Percentiles rank a stretch among this genome's conserved stretches.
Conservation (phyloP, 2,113 vertebrate genomes). For the Merops nubicus region DNA sequence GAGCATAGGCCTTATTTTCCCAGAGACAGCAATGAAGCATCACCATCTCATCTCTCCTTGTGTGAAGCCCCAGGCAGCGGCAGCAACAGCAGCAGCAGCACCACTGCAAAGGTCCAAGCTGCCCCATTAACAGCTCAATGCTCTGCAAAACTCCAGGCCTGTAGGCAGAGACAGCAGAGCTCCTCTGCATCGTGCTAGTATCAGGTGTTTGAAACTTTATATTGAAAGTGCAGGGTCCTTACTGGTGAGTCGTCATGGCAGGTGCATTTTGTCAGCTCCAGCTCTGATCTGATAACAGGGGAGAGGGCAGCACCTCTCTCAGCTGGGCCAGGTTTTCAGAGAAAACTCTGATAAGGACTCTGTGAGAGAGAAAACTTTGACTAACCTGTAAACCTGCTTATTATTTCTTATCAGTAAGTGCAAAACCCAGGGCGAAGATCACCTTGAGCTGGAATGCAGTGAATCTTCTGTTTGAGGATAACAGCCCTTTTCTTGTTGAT, state of each 20-base stretch:
- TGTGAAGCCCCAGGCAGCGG: not conserved
- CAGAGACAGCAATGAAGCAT: not conserved
- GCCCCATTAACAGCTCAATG: not conserved
- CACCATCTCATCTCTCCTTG: not conserved
- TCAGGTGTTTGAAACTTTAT: constrained; percentile 33
- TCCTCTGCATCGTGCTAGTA: not conserved
- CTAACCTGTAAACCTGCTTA: not conserved
- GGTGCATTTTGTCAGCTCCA: constrained; percentile 26
- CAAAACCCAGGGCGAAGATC: not conserved
- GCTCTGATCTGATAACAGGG: not conserved
- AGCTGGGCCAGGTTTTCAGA: not conserved
- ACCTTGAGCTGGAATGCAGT: not conserved
- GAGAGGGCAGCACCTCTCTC: not conserved
- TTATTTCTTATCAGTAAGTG: not conserved
- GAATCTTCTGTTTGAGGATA: not conserved
- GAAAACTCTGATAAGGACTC: not conserved
- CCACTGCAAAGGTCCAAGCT: accelerated
- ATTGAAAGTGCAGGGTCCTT: not conserved
- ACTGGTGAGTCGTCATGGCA: not conserved
- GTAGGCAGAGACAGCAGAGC: not conserved
- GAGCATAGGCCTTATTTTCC: not conserved
- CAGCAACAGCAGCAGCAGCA: not conserved
- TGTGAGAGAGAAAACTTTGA: not conserved
- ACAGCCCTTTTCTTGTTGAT: not conserved
- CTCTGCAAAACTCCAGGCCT: not conserved